A percentile compares a stretch with the other conserved stretches of the same genome.
Conservation (phyloP, 2,113 vertebrate genomes). For the Rhipidura dahli region DNA sequence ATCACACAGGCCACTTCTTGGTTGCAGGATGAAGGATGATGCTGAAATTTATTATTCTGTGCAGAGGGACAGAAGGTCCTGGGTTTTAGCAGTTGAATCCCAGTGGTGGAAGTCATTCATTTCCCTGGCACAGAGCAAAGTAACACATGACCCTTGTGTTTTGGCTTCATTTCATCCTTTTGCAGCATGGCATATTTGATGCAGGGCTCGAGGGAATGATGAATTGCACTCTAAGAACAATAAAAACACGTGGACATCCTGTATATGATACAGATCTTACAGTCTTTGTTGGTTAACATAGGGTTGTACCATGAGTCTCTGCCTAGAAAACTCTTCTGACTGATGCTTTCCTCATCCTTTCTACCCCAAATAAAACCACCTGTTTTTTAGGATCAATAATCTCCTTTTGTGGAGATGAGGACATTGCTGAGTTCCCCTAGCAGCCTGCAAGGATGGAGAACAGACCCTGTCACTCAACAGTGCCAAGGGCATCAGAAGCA, state of each 20-base stretch:
- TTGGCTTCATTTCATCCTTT: background rate
- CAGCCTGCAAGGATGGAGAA: background rate
- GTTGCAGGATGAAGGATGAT: background rate
- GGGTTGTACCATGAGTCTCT: background rate
- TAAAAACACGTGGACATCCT: background rate
- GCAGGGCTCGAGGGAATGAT: background rate
- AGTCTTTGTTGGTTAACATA: background rate
- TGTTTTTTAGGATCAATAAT: conserved; percentile 21
- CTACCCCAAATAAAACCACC: background rate
- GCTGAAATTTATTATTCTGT: background rate
- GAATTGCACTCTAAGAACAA: background rate
- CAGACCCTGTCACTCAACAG: background rate
- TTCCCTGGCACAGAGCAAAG: background rate
- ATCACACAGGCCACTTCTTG: background rate
- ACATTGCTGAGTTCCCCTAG: background rate
- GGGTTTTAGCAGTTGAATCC: background rate
- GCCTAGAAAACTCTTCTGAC: background rate
- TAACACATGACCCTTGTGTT: background rate
- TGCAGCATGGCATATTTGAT: background rate
- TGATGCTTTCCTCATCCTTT: background rate
- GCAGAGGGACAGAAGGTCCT: background rate
- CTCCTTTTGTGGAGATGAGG: background rate
- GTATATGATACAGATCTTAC: background rate
- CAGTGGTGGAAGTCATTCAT: background rate
- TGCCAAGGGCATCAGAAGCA: background rate